Conservation (phyloP, 2,797 vertebrate species). For the Artibeus lituratus region DNA sequence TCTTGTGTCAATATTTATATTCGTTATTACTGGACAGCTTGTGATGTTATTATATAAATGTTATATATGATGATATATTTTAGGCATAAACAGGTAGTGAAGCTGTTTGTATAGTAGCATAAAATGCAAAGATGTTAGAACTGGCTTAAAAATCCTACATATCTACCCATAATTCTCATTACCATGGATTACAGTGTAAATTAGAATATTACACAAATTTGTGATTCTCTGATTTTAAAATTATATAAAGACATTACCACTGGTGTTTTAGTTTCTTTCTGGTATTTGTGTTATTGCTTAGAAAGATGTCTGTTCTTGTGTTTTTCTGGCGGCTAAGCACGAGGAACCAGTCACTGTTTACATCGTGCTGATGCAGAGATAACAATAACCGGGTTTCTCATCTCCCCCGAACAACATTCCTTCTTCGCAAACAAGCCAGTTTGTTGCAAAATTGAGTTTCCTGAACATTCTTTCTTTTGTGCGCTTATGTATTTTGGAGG, state of each 20-base stretch:
- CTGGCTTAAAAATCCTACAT: neutral
- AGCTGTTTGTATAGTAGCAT: neutral
- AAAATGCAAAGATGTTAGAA: neutral
- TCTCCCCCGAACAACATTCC: neutral
- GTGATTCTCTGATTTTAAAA: conserved; percentile 12
- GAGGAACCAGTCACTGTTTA: neutral
- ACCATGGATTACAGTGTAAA: neutral
- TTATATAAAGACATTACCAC: neutral
- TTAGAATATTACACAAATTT: neutral
- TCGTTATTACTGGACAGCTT: neutral
- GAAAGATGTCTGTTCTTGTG: neutral
- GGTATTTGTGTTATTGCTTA: neutral
- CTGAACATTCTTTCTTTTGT: neutral
- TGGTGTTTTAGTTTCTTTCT: neutral
- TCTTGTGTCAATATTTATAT: neutral
- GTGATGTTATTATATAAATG: neutral
- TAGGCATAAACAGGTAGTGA: neutral
- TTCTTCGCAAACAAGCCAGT: neutral
- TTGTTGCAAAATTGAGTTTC: neutral
- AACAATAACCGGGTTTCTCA: neutral
- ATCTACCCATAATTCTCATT: neutral
- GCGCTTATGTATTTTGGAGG: neutral
- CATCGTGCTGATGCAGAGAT: neutral
- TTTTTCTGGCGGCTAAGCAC: neutral
- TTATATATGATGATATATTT: neutral